Evolutionary conservation across 2,113 vertebrate genomes (phyloP), one percentile per base, ranked within the genome.

Genomic region (Myiozetetes cayanensis): DNA sequence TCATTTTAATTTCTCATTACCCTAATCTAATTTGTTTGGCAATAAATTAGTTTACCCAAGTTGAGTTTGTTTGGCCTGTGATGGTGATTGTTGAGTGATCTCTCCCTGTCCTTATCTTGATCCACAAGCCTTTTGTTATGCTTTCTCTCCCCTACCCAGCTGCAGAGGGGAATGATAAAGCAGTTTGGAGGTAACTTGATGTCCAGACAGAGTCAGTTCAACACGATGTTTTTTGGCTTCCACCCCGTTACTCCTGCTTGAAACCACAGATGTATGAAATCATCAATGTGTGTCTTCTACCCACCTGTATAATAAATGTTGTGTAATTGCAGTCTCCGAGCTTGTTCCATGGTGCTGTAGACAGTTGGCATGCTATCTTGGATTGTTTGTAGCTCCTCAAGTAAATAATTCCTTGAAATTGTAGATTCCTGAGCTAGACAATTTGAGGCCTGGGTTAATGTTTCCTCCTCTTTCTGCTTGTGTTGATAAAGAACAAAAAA

Each of bases 331-430:
- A 41, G 12, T 50, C 6, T 84, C 14, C 41, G n/a, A 52, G 3
- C 39, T 58, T 73, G 27, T 53, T 77, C 18, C 8, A 30, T 85
- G 11, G 13, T 31, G 33, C 44, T 52, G 24, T 30, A n/a, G 71
- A 5, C 25, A 67, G 47, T 47, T 88, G 56, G 12, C 20, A n/a
- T 0, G 0, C 16, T 67, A 46, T 52, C 30, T 20, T 5, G 5
- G 59, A 76, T 73, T 15, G 22, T 13, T 72, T 47, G 52, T 18
- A 58, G 43, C 18, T 87, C 25, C 41, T 71, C 50, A 23, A 56
- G 46, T 72, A 93, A 90, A 58, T 55, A 71, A 75, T n/a, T 79
- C 31, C 33, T 61, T 85, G 73, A 12, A 67, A 10, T 25, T 82
- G 39, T 63, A 59, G 43, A 18, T 65, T 74, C 35, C 24, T 85